Base-by-base conservation (phyloP, 2,888 invertebrate species). In the Lepidochrysops patricia region DNA sequence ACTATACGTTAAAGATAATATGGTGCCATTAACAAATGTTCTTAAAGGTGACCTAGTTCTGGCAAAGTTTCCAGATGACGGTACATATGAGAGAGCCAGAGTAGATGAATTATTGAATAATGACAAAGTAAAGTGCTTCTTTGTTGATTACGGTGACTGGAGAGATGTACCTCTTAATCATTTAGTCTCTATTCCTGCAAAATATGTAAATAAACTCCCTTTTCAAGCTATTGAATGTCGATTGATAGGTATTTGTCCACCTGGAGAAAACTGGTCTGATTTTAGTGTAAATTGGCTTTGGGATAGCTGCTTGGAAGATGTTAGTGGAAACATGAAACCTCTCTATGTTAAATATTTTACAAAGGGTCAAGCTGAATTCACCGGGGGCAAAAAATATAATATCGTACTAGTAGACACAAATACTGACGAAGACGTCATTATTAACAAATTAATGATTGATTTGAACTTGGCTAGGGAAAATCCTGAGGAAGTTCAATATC, bases 141-240 rank as follows among this genome's bases (percentile, higher is more conserved):
- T 90, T 70, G 91, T 93, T 0, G 93, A 93, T 72, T 91, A 91
- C 68, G 93, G 93, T 0, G 92, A 93, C 70, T 87, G 80, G 70
- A 79, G 79, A 49, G 71, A 75, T 0, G 80, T 92, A 0, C 63
- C 76, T 0, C 66, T 72, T 2, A 70, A 78, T 2, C 77, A 90
- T 64, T 66, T 93, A 19, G 74, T 79, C 27, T 78, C 84, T 52
- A 85, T 93, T 25, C 83, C 90, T 0, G 83, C 90, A 23, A 76
- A 82, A 56, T 79, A 91, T 26, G 80, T 91, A 26, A 76, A 72
- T 2, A 82, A 83, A 68, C 71, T 93, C 62, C 93, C 93, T 0
- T 92, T 92, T 66, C 91, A 92, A 87, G 91, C 92, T 1, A 92
- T 93, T 35, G 92, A 92, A 74, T 93, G 93, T 73, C 74, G 86